Evolutionary conservation across 2,888 invertebrate genomes (phyloP).

Genomic region (Pyrrhia umbra): DNA sequence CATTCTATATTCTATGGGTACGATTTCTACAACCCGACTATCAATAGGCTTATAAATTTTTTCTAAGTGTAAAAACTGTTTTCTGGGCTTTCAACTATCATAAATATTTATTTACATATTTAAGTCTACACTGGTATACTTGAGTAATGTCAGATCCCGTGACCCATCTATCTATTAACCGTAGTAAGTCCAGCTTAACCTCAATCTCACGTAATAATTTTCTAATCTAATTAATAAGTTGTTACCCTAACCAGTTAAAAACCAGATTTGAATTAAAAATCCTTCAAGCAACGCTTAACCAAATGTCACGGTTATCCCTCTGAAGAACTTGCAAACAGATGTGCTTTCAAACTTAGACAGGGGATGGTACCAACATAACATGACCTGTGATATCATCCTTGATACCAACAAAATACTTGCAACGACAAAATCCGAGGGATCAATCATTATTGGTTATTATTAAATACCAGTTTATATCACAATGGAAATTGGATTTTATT

Average conservation of each 20-base stretch:
- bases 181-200: not conserved
- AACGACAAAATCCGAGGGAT: conserved; percentile 9
- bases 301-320: conserved; percentile 81
- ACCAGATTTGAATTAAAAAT: conserved; percentile 73
- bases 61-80: too few species aligned
- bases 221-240: conserved; percentile 5
- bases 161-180: not conserved
- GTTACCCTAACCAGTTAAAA: conserved; percentile 39
- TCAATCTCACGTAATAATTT: not conserved
- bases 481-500: conserved; percentile 38
- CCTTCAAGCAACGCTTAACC: conserved; percentile 79
- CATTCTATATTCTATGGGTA: too few species aligned
- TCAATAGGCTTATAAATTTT: too few species aligned
- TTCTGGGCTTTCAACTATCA: too few species aligned
- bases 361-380: conserved; percentile 34
- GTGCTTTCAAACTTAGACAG: conserved; percentile 65
- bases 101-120: too few species aligned
- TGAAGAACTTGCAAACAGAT: conserved; percentile 81
- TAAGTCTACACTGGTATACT: too few species aligned
- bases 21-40: too few species aligned
- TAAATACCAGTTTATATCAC: conserved; percentile 1
- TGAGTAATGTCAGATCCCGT: too few species aligned
- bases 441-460: conserved; percentile 41
- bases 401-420: conserved; percentile 6
- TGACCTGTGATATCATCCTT: conserved; percentile 27